Conservation (phyloP, 2,888 invertebrate species). For the Molorchus minor region DNA sequence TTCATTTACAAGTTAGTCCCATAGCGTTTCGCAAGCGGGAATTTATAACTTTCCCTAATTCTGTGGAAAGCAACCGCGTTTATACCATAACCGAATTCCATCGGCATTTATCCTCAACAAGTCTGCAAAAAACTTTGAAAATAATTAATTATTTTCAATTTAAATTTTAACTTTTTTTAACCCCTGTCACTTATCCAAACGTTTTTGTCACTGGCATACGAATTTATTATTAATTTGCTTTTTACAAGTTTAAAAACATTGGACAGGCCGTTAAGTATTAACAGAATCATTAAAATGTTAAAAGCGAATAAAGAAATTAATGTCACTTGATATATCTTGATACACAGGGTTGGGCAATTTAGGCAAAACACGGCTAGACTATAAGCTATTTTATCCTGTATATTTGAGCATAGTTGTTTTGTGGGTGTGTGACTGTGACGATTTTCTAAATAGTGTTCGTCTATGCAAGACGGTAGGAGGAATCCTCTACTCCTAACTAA, state of each 20-base stretch:
- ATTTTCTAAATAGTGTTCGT: too few relatives aligned
- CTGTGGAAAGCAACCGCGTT: constrained; percentile 35
- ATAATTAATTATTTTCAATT: constrained; percentile 31
- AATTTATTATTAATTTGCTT: constrained; percentile 19
- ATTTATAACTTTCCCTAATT: constrained; percentile 44
- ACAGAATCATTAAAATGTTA: constrained; percentile 3
- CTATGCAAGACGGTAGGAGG: too few relatives aligned
- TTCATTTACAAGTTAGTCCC: constrained; percentile 48
- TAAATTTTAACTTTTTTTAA: constrained; percentile 8
- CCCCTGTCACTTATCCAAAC: constrained; percentile 20
- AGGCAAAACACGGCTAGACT: too few relatives aligned
- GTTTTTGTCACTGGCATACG: constrained; percentile 6
- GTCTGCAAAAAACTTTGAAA: constrained; percentile 29
- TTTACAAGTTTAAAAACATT: constrained; percentile 1
- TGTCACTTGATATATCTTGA: too few relatives aligned
- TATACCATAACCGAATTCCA: constrained; percentile 30
- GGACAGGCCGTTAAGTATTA: background rate
- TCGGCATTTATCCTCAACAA: constrained; percentile 34
- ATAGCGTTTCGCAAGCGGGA: constrained; percentile 33
- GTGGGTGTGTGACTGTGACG: too few relatives aligned
- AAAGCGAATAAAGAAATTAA: too few relatives aligned
- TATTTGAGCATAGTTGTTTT: too few relatives aligned
- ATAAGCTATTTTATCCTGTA: too few relatives aligned
- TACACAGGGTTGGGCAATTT: too few relatives aligned
- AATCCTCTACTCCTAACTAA: too few relatives aligned